Evolutionary conservation across 1,140 invertebrate genomes (phyloP), one percentile per base, ranked within the genome.

Genomic region (Bacillus rossius): DNA sequence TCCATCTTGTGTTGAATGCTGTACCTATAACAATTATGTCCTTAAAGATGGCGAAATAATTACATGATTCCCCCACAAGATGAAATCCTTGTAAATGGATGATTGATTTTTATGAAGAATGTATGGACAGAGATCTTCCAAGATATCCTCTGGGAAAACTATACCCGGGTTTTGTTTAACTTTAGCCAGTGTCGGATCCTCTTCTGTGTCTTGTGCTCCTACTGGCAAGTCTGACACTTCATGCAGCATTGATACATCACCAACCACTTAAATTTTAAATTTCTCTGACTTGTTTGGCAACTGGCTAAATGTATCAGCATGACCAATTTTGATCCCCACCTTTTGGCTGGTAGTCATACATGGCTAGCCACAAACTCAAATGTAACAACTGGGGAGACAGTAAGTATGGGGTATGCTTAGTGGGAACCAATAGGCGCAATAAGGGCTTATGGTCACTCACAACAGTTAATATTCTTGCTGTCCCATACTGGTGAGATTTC

Each of bases 361-460:
- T 34, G 10, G 29, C 10, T 34, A 34, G 29, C 10, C 29, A 34
- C 29, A 34, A 10, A 34, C 10, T 34, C 29, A 14, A 48, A 10
- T 25, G 10, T 3, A 48, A 10, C 19, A 48, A 23, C 8, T 22
- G 2, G 10, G 45, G 45, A 10, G 45, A 48, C 10, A 48, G 5
- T 17, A 14, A 20, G 20, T 10, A 2, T 17, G 45, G 8, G 2
- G 45, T 48, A 4, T 20, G 19, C 20, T 10, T 17, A 48, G 10
- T 20, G 10, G 13, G 5, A 10, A 2, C 8, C 13, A 48, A 17
- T 20, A 48, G 10, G 20, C 55, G 59, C 38, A 65, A 22, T 19
- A 76, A 57, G 2, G 73, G 70, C 60, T 73, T 67, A 49, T 76
- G 71, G 57, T 75, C 75, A 20, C 67, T 75, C 19, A 65, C 42